phyloP scores from a whole-genome alignment of 2,113 vertebrate genomes.

The Dascyllus trimaculatus region DNA sequence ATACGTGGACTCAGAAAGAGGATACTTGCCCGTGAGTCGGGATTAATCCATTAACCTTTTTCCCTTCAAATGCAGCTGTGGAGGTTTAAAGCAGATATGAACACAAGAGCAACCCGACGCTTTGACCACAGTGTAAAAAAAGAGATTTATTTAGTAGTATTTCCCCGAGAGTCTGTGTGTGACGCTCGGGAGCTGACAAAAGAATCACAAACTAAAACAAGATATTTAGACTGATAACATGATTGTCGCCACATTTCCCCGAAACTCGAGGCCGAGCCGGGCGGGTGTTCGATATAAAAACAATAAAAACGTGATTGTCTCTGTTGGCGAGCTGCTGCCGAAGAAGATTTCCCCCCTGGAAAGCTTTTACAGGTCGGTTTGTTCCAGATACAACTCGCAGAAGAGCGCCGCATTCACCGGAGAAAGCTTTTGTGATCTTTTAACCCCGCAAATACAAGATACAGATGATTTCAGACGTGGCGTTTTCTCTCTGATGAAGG shows the following conservation, averaged over 20 bases:
- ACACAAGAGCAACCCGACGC: neutral
- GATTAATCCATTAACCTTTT: too few relatives aligned
- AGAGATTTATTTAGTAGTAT: constrained; percentile 62
- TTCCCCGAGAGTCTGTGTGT: constrained; percentile 30
- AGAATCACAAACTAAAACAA: constrained; percentile 22
- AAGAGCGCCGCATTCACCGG: too few relatives aligned
- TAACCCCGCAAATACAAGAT: too few relatives aligned
- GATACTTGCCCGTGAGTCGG: too few relatives aligned
- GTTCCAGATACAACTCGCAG: too few relatives aligned
- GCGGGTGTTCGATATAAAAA: constrained; percentile 45
- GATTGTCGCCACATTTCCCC: constrained; percentile 62
- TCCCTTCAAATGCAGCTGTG: too few relatives aligned
- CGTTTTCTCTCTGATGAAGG: neutral
- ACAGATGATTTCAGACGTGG: too few relatives aligned
- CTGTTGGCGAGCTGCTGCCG: constrained; percentile 10
- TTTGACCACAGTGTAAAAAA: constrained; percentile 1
- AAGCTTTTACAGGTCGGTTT: too few relatives aligned
- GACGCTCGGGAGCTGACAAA: constrained; percentile 47
- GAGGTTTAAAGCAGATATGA: too few relatives aligned
- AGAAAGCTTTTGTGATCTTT: too few relatives aligned
- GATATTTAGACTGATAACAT: constrained; percentile 30
- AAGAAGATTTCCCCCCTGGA: too few relatives aligned
- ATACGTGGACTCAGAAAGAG: too few relatives aligned
- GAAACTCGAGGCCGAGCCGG: neutral
- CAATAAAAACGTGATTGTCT: constrained; percentile 61